Conservation (phyloP, 1,140 invertebrate genomes). For the Drosophila bocki region DNA sequence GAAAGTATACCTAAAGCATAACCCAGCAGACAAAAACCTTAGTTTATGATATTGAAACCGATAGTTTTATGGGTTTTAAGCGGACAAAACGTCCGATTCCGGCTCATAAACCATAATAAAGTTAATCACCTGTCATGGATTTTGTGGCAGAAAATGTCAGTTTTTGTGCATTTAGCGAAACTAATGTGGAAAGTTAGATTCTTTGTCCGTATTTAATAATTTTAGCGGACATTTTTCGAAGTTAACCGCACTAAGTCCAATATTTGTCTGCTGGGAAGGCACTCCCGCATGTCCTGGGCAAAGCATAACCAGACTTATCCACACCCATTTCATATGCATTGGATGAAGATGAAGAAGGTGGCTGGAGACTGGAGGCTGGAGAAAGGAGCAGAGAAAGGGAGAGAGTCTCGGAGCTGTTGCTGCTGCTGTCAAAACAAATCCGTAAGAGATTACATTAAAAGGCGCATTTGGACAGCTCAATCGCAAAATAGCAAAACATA, state of each 20-base stretch:
- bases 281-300: conserved; percentile 21
- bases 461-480: conserved; percentile 81
- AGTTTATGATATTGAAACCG: no score
- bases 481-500: conserved; percentile 69
- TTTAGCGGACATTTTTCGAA: no score
- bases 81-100: no score
- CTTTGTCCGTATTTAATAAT: no score
- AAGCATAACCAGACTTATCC: conserved; percentile 40
- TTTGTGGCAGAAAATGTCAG: no score
- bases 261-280: background rate
- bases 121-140: no score
- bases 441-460: conserved; percentile 83
- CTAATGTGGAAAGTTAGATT: no score
- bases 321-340: conserved; percentile 66
- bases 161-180: no score
- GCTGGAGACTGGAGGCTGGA: background rate
- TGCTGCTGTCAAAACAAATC: conserved; percentile 79
- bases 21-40: no score
- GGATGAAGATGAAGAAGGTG: conserved; percentile 43
- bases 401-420: conserved; percentile 9
- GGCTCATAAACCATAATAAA: no score
- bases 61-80: no score
- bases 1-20: conserved; percentile 60
- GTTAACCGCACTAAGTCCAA: no score
- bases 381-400: background rate